Conservation (phyloP, 2,113 vertebrate genomes). For the Pogonocichla stellata region DNA sequence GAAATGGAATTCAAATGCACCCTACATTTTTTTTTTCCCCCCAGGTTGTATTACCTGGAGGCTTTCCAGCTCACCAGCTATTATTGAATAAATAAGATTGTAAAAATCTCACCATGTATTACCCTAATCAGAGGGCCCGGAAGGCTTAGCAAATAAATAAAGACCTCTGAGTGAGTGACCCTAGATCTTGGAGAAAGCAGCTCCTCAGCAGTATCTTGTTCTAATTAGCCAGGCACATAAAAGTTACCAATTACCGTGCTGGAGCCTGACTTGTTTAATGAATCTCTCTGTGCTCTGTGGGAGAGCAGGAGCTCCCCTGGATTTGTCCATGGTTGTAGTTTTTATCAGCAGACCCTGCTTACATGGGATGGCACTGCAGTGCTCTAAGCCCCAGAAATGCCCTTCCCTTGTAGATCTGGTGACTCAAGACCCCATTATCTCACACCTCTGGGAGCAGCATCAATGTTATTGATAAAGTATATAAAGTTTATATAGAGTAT, state of each 20-base stretch:
- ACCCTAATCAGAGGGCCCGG: conserved; percentile 55
- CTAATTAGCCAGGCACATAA: conserved; percentile 45
- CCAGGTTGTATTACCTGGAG: conserved; percentile 41
- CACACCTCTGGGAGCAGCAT: not conserved
- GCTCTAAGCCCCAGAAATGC: not conserved
- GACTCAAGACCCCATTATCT: not conserved
- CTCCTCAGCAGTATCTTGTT: conserved; percentile 57
- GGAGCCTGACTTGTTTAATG: conserved; percentile 55
- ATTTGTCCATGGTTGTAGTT: not conserved
- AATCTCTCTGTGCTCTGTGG: conserved; percentile 3
- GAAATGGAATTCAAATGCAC: conserved; percentile 12
- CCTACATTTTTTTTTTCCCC: not conserved
- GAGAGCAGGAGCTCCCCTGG: not conserved
- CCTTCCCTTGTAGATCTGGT: not conserved
- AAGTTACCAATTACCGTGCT: conserved; percentile 50
- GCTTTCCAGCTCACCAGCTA: conserved; percentile 31
- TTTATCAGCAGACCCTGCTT: conserved; percentile 4
- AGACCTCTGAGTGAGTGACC: conserved; percentile 58
- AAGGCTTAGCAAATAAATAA: conserved; percentile 69
- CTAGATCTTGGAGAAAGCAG: conserved; percentile 39
- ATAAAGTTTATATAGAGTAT: not conserved
- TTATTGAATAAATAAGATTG: conserved; percentile 64
- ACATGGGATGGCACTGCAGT: not conserved
- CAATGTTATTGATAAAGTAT: not conserved
- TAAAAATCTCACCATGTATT: conserved; percentile 65